Percentiles rank a stretch among this genome's conserved stretches.
Conservation (phyloP, 2,888 invertebrate species). For the Athrips mouffetella region DNA sequence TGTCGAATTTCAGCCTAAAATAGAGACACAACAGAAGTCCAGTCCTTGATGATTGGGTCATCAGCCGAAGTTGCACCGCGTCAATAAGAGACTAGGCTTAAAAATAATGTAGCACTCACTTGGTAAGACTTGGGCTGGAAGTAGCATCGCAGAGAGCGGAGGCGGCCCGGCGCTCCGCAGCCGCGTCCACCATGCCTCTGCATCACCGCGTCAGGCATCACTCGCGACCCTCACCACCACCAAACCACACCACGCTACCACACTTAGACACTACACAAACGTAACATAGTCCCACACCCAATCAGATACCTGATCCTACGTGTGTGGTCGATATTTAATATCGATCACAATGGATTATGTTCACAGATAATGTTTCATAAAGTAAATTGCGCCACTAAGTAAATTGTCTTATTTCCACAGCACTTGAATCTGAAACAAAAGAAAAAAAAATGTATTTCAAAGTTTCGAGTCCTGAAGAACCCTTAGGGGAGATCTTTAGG, state of each 20-base stretch:
- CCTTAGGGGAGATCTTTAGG: too few species aligned
- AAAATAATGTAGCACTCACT: conserved; percentile 46
- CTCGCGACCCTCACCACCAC: conserved; percentile 53
- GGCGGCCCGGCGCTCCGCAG: conserved; percentile 73
- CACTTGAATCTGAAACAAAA: conserved; percentile 29
- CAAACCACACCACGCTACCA: conserved; percentile 50
- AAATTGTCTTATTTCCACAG: neutral
- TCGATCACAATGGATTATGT: conserved; percentile 28
- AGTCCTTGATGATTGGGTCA: too few species aligned
- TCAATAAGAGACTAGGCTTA: too few species aligned
- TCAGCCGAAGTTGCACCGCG: too few species aligned
- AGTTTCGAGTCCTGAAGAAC: neutral
- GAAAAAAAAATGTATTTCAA: neutral
- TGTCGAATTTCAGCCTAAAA: too few species aligned
- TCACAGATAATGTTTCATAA: conserved; percentile 27
- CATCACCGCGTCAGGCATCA: conserved; percentile 75
- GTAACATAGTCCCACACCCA: conserved; percentile 41
- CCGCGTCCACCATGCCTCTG: conserved; percentile 77
- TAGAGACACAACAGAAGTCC: too few species aligned
- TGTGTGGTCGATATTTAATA: conserved; percentile 38
- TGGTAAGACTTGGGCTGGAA: conserved; percentile 68
- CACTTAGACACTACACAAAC: conserved; percentile 47
- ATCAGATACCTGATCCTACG: conserved; percentile 39
- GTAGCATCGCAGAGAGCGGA: conserved; percentile 54
- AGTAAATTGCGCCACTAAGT: neutral